These are phyloP conservation scores for Dynastes maya DNA, from an alignment of 2,888 invertebrate species.

Conservation along the genomic window DNA sequence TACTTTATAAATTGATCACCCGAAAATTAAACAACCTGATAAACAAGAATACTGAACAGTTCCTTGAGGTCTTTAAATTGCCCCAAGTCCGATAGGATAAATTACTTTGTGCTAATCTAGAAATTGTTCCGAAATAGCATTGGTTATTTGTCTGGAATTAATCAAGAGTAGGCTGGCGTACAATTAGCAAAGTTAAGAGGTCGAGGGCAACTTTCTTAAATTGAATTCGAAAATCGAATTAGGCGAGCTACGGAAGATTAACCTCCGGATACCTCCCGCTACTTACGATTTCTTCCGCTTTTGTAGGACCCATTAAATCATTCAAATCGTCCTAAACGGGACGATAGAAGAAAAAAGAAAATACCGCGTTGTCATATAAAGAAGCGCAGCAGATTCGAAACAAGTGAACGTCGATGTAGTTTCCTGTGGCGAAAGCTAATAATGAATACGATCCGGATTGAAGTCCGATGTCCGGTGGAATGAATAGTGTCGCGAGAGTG, in stretches of 20 bases:
- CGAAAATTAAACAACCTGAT: constrained; percentile 15
- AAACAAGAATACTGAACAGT: constrained; percentile 14
- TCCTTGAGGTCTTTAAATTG: constrained; percentile 55
- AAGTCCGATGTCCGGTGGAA: constrained; percentile 49
- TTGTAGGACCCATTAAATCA: not conserved
- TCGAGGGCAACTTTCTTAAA: constrained; percentile 38
- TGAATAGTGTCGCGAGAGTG: constrained; percentile 54
- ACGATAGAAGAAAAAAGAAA: constrained; percentile 27
- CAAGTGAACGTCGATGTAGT: constrained; percentile 42
- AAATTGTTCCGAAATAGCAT: constrained; percentile 57
- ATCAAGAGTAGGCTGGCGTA: constrained; percentile 53
- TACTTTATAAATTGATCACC: constrained; percentile 22
- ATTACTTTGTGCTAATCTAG: constrained; percentile 56
- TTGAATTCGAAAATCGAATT: constrained; percentile 35
- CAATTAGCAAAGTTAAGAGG: constrained; percentile 47
- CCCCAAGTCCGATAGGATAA: constrained; percentile 57
- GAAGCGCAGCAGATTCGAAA: constrained; percentile 37
- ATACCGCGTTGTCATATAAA: constrained; percentile 27
- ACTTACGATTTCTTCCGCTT: not conserved
- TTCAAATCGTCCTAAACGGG: not conserved
- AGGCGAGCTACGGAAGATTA: not conserved
- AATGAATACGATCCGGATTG: constrained; percentile 46
- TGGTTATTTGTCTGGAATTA: constrained; percentile 57
- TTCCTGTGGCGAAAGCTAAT: constrained; percentile 48
- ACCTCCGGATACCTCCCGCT: not conserved